These are phyloP conservation scores for Cephalopholis sonnerati DNA, from an alignment of 2,113 vertebrate species.

Conservation along the genomic window DNA sequence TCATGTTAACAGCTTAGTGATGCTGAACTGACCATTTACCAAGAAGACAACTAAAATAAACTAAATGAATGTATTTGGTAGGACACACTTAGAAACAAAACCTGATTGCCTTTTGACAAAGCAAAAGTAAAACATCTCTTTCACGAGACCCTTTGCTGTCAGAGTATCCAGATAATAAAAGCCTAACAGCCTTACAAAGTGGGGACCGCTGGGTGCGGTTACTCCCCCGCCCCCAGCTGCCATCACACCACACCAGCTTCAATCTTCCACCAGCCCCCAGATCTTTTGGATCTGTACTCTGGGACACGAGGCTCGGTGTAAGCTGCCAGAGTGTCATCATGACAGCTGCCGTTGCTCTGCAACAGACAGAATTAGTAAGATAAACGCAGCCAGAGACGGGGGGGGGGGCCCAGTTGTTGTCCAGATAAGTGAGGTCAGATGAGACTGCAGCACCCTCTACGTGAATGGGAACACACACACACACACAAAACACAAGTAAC, in stretches of 20 bases:
- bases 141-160: neutral
- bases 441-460: conserved; percentile 26
- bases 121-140: neutral
- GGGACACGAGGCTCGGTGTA: conserved; percentile 27
- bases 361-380: conserved; percentile 73
- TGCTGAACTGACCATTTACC: no score
- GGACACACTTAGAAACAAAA: neutral
- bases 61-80: neutral
- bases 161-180: conserved; percentile 3
- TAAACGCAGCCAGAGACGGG: conserved; percentile 69
- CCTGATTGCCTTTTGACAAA: neutral
- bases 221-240: conserved; percentile 58
- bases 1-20: no score
- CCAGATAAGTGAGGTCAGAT: conserved; percentile 72
- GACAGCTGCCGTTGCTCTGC: conserved; percentile 74
- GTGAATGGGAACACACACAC: neutral
- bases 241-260: conserved; percentile 15
- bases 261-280: neutral
- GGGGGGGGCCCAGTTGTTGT: conserved; percentile 60
- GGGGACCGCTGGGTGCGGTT: neutral
- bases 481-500: neutral
- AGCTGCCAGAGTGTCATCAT: conserved; percentile 46
- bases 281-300: conserved; percentile 60
- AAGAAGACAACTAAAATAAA: neutral
- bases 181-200: conserved; percentile 2